Evolutionary conservation across 2,888 invertebrate genomes (phyloP), one percentile per base, ranked within the genome.

Genomic region (Lamellibrachia columna): DNA sequence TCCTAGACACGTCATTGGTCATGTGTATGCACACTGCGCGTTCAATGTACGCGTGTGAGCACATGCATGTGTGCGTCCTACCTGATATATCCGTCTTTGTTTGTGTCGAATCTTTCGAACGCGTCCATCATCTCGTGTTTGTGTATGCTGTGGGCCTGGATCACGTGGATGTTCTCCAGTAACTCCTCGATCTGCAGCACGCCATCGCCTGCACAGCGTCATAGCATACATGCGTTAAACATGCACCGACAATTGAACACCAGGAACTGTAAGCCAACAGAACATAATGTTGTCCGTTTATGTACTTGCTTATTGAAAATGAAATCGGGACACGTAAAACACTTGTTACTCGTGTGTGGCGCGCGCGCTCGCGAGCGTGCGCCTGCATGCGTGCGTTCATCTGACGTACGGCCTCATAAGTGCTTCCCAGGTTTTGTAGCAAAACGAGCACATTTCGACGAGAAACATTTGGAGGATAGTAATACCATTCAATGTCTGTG

Each of bases 41-140:
- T 40, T 40, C 40, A 40, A 40, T 40, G 40, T 40, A 40, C 40
- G 40, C 40, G 40, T 40, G 40, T 40, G 58, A 58, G 58, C 8
- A 58, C 58, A 58, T 15, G 58, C 75, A 4, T 4, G 75, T n/a
- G 53, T 3, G 4, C 52, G 60, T 11, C 22, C 53, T 52, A 93
- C 93, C 93, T 93, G 60, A 93, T 92, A 60, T 40, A 93, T 40
- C 93, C 93, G 22, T 93, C 93, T 6, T 90, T 58, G 55, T 92
- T 92, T 3, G n/a, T 58, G 75, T 93, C 93, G 92, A 93, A 93
- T 75, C 22, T 93, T 53, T 92, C 52, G 92, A 93, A 93, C 28
- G 93, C 93, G 6, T n/a, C 92, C 92, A 93, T 93, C 90, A 93
- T 60, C 15, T 93, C 92, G 52, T 90, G 75, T 4, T 92, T 55